A percentile compares a stretch with the other conserved stretches of the same genome.
These are phyloP conservation scores for Drosophila suboccidentalis DNA, from an alignment of 2,888 invertebrate genomes.

Conservation along the genomic window DNA sequence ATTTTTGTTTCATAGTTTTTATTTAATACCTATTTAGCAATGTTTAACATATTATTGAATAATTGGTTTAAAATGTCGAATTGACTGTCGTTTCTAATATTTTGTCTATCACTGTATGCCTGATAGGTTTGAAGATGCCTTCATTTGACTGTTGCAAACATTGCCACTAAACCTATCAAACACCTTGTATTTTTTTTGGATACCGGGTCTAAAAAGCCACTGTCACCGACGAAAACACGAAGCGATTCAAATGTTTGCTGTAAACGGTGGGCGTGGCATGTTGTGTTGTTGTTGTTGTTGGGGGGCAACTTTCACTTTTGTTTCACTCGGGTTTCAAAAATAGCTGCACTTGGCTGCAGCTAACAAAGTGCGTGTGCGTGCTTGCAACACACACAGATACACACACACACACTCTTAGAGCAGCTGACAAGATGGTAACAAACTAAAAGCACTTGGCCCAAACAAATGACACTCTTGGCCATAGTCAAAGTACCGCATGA, in stretches of 20 bases:
- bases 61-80: too few species aligned
- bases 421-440: slow-evolving; percentile 34
- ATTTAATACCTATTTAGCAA: too few species aligned
- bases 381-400: slow-evolving; percentile 22
- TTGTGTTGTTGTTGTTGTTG: slow-evolving; percentile 1
- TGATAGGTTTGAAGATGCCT: too few species aligned
- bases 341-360: slow-evolving; percentile 53
- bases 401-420: slow-evolving; percentile 10
- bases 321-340: slow-evolving; percentile 57
- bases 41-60: too few species aligned
- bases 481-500: too few species aligned
- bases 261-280: slow-evolving; percentile 54
- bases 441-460: slow-evolving; percentile 44
- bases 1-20: too few species aligned
- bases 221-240: slow-evolving; percentile 9
- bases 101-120: too few species aligned
- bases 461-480: not conserved
- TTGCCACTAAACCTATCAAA: not conserved
- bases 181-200: not conserved
- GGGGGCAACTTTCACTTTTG: slow-evolving; percentile 64
- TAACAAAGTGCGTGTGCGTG: slow-evolving; percentile 71
- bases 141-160: too few species aligned
- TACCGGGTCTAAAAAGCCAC: slow-evolving; percentile 7
- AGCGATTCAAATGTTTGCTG: slow-evolving; percentile 41
- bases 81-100: too few species aligned